Conservation (phyloP, 2,888 invertebrate species). For the Drosophila multiciliata region DNA sequence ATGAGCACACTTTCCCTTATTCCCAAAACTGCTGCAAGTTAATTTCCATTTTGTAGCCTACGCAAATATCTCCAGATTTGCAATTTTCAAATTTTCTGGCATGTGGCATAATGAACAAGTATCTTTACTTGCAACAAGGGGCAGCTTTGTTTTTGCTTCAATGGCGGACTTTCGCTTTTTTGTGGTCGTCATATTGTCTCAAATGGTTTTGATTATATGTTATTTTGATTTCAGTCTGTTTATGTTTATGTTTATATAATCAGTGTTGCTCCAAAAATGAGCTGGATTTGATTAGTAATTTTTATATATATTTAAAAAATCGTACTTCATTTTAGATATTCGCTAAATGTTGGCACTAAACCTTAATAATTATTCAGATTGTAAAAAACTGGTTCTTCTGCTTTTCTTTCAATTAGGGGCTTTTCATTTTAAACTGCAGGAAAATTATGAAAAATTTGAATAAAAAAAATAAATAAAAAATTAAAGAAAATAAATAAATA, state of each 20-base stretch:
- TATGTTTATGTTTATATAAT: not conserved
- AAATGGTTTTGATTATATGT: not conserved
- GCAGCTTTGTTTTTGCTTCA: constrained; percentile 4
- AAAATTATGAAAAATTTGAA: too few relatives aligned
- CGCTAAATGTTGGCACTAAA: too few relatives aligned
- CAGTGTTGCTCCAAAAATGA: not conserved
- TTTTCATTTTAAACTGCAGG: not conserved
- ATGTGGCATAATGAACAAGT: constrained; percentile 55
- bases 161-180: constrained; percentile 26
- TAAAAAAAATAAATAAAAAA: too few relatives aligned
- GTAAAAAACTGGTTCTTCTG: not conserved
- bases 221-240: not conserved
- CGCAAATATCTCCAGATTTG: constrained; percentile 41
- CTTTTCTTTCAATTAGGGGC: accelerated
- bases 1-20: constrained; percentile 43
- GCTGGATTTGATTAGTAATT: not conserved
- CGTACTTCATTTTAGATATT: not conserved
- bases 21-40: constrained; percentile 64
- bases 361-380: not conserved
- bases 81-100: constrained; percentile 53
- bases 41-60: constrained; percentile 67
- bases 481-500: too few relatives aligned
- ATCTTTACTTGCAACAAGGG: constrained; percentile 19
- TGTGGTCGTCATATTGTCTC: constrained; percentile 27
- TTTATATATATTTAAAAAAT: too few relatives aligned